Conservation (phyloP, 1,140 invertebrate species). For the Mercenaria mercenaria region DNA sequence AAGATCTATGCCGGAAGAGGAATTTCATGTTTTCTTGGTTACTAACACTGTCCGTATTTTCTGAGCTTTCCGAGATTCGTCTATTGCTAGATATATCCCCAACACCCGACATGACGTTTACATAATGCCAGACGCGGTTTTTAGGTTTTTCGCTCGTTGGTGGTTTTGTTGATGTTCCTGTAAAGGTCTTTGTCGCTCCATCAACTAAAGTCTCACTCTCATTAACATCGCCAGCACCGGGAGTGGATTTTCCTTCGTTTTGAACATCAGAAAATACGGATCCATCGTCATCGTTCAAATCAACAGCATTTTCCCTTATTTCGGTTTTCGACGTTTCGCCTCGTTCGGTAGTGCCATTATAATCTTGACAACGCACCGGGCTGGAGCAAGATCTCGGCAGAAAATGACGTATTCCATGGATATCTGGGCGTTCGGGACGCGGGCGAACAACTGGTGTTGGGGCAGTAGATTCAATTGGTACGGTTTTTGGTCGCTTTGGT, state of each 20-base stretch:
- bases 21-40: background rate
- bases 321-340: background rate
- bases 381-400: conserved; percentile 55
- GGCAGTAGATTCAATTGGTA: conserved; percentile 58
- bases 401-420: conserved; percentile 33
- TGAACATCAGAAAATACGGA: background rate
- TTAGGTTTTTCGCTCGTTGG: conserved; percentile 41
- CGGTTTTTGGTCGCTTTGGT: conserved; percentile 54
- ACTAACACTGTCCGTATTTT: background rate
- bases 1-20: conserved; percentile 41
- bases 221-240: background rate
- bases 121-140: conserved; percentile 61
- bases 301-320: background rate
- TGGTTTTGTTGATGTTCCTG: background rate
- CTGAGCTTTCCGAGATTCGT: background rate
- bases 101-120: conserved; percentile 41
- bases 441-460: conserved; percentile 58
- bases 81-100: background rate
- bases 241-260: background rate
- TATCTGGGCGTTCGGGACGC: conserved; percentile 50
- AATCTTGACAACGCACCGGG: background rate
- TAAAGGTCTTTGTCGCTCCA: background rate
- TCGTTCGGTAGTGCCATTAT: no score
- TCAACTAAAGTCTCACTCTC: background rate
- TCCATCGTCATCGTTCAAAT: background rate